phyloP scores from a whole-genome alignment of 2,797 vertebrate species.

The Pelobates cultripes region DNA sequence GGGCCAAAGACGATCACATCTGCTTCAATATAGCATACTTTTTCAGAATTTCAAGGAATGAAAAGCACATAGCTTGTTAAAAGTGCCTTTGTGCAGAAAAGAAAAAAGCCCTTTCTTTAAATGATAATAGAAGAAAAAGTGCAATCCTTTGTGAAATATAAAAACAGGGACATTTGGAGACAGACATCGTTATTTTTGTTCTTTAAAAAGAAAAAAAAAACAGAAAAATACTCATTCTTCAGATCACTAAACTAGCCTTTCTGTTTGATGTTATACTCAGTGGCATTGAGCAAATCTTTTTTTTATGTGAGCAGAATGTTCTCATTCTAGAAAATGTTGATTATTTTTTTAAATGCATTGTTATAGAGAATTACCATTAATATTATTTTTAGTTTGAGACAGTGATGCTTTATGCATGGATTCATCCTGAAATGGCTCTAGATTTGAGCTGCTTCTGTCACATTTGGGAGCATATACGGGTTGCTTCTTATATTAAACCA shows the following conservation, averaged over 20 bases:
- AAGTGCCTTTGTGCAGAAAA: constrained; percentile 12
- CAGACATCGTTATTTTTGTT: constrained; percentile 47
- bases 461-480: background rate
- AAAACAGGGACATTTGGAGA: constrained; percentile 36
- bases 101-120: constrained; percentile 34
- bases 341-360: constrained; percentile 16
- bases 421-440: background rate
- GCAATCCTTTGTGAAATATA: constrained; percentile 34
- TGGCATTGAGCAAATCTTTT: background rate
- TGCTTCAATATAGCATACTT: constrained; percentile 8
- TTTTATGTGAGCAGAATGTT: constrained; percentile 2
- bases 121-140: constrained; percentile 40
- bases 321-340: background rate
- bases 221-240: constrained; percentile 14
- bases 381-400: background rate
- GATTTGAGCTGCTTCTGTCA: too few relatives aligned
- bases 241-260: constrained; percentile 30
- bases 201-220: constrained; percentile 18
- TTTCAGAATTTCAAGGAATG: constrained; percentile 19
- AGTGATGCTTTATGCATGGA: constrained; percentile 14
- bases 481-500: constrained; percentile 37
- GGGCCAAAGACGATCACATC: background rate
- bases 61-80: constrained; percentile 47
- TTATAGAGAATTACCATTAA: background rate
- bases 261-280: constrained; percentile 31